Base-by-base conservation (phyloP, 2,113 vertebrate genomes). In the Apistogramma diplotaenia region DNA sequence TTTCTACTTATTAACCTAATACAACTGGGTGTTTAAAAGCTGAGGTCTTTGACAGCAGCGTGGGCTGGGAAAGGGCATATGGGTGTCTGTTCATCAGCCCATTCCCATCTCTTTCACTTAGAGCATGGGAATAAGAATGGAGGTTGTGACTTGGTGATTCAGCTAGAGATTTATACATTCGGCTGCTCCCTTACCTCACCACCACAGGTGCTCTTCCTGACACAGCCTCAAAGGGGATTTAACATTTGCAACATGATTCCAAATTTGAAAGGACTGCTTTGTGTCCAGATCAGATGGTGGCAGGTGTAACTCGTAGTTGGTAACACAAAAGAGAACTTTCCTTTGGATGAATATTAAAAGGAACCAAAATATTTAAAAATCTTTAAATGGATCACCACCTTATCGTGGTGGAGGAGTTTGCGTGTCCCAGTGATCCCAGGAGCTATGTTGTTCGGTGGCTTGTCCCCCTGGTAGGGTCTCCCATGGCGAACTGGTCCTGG, bases 91-190 rank as follows among this genome's bases (percentile, higher is more conserved):
- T 56, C 18, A 74, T 40, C 71, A 8, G 53, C 8, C 18, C 2
- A 1, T 71, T 71, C 18, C 31, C 18, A 27, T 54, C 19, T 49
- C 29, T 21, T 18, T 56, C 27, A 37, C 51, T 35, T 37, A 73
- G 21, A 1, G 62, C 40, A 2, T 18, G 19, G 62, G 23, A 46
- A 67, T 8, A 46, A 46, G 40, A 27, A 16, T 2, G 13, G 0
- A 65, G 1, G 35, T 2, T 1, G 35, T 16, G 21, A 2, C 60
- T 40, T 5, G 60, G 35, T 1, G 23, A 3, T 43, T 46, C 15
- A 27, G 61, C 21, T 4, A 0, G 4, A 65, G 6, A 43, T 43
- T 25, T 62, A 3, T 2, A 62, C 2, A 4, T 12, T 40, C 2
- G 33, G 33, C 8, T 8, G 8, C 5, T 35, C 1, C 8, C 8